Percentiles rank a stretch among this genome's conserved stretches.
Conservation (phyloP, 2,888 invertebrate genomes). For the Andrena praecox region DNA sequence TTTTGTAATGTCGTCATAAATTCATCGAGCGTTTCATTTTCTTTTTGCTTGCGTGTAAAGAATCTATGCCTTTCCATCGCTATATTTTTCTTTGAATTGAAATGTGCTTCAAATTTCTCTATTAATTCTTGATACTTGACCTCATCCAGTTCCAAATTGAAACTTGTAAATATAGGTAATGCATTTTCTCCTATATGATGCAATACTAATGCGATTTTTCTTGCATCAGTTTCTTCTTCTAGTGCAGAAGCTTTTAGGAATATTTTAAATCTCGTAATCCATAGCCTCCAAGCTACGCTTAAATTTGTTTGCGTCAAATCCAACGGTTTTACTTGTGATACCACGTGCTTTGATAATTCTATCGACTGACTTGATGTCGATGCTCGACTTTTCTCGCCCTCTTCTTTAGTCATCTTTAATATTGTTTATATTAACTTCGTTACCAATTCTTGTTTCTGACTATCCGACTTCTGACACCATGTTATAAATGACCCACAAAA, state of each 20-base stretch:
- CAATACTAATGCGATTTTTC: neutral
- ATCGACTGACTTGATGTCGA: no score
- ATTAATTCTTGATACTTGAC: neutral
- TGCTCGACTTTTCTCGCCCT: no score
- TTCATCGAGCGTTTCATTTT: neutral
- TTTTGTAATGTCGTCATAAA: neutral
- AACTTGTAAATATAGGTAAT: neutral
- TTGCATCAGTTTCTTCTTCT: neutral
- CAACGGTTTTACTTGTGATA: no score
- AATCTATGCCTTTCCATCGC: neutral
- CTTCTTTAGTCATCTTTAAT: no score
- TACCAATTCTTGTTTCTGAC: no score
- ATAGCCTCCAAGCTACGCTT: neutral
- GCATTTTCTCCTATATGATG: neutral
- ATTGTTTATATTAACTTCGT: no score
- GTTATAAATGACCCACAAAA: no score
- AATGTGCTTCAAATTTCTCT: neutral
- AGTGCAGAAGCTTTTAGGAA: neutral
- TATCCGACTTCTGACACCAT: no score
- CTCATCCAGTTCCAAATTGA: neutral
- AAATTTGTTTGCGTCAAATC: no score
- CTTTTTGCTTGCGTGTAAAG: neutral
- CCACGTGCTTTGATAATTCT: no score
- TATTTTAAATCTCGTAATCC: neutral
- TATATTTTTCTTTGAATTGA: neutral